Base-by-base conservation (phyloP, 2,888 invertebrate species). In the Tenthredo amoena region DNA sequence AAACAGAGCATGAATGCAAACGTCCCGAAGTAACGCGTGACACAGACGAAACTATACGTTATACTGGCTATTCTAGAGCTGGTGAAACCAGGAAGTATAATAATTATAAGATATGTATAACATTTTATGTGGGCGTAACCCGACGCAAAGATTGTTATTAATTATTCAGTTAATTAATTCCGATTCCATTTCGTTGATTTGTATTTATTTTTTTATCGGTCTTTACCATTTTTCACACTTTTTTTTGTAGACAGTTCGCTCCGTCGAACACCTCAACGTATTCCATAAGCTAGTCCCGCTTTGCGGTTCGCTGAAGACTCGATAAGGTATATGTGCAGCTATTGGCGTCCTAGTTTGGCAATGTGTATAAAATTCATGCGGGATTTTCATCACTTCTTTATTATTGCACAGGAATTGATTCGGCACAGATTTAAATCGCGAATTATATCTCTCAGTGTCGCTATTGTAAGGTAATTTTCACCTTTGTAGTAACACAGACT, bases 1-100 rank as follows among this genome's bases (percentile, higher is more conserved):
- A 92, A 92, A 92, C 92, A 92, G 92, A 92, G 92, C 92, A 92
- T 92, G 92, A 92, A 92, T 74, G 85, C 87, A 86, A 87, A 88
- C 87, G 86, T 90, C 90, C 77, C 77, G 50, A 50, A 47, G 77
- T 81, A 62, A 21, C 72, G 72, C 21, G 72, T 62, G 81, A 62
- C 81, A 81, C 62, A 62, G 6, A 62, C 62, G 37, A 81, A 62
- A 37, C 21, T 21, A 21, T 21, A 77, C 34, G 0, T 55, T 26
- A 40, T 43, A 9, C n/a, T 3, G 18, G 43, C 34, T 18, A 34
- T 31, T 34, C 7, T 31, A 18, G 31, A 34, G 85, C 76, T 86
- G 88, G 91, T 90, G 91, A 92, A 92, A 92, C 89, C 88, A 89
- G 92, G 90, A 91, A 91, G 87, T 86, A 88, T 85, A 71, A 71